Evolutionary conservation across 2,888 invertebrate genomes (phyloP).

Genomic region (Sphinx pinastri): DNA sequence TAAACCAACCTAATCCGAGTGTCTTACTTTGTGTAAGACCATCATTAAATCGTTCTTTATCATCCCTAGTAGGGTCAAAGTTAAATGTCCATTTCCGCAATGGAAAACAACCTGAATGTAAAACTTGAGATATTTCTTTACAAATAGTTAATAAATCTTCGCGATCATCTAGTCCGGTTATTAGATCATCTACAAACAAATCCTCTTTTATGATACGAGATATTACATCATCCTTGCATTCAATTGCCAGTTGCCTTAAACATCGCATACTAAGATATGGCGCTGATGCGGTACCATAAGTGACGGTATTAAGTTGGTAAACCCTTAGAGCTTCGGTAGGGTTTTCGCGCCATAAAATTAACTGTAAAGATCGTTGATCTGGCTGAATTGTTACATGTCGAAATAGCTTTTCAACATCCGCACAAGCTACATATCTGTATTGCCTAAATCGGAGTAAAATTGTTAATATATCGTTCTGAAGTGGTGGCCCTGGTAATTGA

Average conservation of each 20-base stretch:
- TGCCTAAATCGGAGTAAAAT: slow-evolving; percentile 31
- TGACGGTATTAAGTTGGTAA: background rate
- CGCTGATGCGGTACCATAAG: slow-evolving; percentile 21
- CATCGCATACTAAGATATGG: slow-evolving; percentile 11
- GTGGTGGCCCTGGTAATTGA: slow-evolving; percentile 28
- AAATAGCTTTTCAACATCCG: slow-evolving; percentile 20
- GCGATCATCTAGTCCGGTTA: slow-evolving; percentile 22
- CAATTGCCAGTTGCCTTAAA: slow-evolving; percentile 35
- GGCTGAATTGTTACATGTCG: background rate
- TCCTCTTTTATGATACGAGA: slow-evolving; percentile 37
- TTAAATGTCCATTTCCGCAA: slow-evolving; percentile 2
- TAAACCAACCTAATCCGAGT: too few relatives aligned
- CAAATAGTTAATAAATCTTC: background rate
- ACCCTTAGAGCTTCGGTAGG: background rate
- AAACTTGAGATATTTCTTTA: too few relatives aligned
- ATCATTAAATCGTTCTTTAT: background rate
- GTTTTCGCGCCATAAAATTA: slow-evolving; percentile 19
- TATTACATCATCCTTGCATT: slow-evolving; percentile 33
- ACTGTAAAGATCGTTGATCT: background rate
- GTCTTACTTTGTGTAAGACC: too few relatives aligned
- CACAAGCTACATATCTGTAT: slow-evolving; percentile 22
- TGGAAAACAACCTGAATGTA: slow-evolving; percentile 1
- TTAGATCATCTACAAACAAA: slow-evolving; percentile 41
- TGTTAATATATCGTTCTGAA: slow-evolving; percentile 28
- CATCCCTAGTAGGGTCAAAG: background rate